A percentile compares a stretch with the other conserved stretches of the same genome.
phyloP scores from a whole-genome alignment of 2,797 vertebrate species.

The Chelonia mydas region DNA sequence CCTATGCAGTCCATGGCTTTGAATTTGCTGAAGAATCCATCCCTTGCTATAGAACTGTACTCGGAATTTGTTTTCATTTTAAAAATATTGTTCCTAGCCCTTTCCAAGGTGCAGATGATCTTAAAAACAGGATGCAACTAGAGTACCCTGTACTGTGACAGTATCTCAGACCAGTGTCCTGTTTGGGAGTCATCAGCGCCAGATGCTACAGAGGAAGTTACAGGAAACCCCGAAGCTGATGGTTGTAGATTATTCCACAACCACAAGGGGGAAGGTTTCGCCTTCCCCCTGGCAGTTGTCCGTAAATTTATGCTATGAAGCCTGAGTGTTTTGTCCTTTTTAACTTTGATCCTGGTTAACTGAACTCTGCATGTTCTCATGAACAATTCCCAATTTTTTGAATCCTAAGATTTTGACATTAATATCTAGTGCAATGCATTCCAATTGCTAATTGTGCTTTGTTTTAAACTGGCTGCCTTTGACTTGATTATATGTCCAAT shows the following conservation, averaged over 20 bases:
- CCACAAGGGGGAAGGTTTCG: background rate
- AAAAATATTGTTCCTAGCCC: background rate
- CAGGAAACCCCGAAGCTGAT: background rate
- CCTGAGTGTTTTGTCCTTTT: background rate
- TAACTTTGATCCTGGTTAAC: background rate
- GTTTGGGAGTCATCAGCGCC: background rate
- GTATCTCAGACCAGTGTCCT: background rate
- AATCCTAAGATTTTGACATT: background rate
- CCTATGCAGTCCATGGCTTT: background rate
- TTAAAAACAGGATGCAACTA: background rate
- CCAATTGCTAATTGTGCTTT: background rate
- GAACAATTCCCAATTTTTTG: background rate
- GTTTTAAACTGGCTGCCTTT: background rate
- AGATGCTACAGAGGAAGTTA: background rate
- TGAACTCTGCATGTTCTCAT: background rate
- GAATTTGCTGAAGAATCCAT: background rate
- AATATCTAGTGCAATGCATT: background rate
- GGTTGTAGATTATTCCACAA: background rate
- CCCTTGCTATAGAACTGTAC: background rate
- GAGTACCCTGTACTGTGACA: background rate
- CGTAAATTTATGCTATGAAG: background rate
- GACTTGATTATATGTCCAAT: background rate
- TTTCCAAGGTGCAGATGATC: background rate
- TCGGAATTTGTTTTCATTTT: background rate
- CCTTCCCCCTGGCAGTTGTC: background rate